These are phyloP conservation scores for Cacoxenus indagator DNA, from an alignment of 2,888 invertebrate genomes.

Conservation along the genomic window DNA sequence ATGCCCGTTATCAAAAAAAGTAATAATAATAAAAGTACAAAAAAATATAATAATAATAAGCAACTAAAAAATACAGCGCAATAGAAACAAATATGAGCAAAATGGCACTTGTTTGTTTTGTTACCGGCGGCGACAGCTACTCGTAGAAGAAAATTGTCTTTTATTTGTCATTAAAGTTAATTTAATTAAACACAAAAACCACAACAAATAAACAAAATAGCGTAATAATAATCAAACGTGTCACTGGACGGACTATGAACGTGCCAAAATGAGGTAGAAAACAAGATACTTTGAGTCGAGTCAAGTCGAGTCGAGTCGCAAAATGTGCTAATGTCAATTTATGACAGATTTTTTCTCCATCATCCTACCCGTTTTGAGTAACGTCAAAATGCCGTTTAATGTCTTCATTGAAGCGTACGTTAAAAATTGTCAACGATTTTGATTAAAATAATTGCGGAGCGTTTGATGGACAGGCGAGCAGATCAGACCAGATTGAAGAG, in stretches of 20 bases:
- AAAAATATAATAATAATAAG: too few species aligned
- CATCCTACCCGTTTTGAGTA: background rate
- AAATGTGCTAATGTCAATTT: background rate
- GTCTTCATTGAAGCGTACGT: conserved; percentile 56
- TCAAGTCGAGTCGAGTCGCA: too few species aligned
- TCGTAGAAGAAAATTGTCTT: conserved; percentile 21
- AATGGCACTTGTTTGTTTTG: conserved; percentile 59
- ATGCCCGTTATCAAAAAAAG: too few species aligned
- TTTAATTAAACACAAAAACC: conserved; percentile 51
- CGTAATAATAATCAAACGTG: background rate
- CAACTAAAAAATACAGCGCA: too few species aligned
- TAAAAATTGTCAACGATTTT: conserved; percentile 59
- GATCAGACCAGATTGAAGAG: conserved; percentile 2
- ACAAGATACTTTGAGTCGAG: too few species aligned
- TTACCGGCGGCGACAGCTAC: background rate
- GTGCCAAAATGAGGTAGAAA: conserved; percentile 21
- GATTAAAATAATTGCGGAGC: conserved; percentile 64
- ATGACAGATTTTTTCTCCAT: conserved; percentile 3
- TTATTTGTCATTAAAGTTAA: conserved; percentile 56
- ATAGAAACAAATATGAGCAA: conserved; percentile 31
- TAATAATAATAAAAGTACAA: too few species aligned
- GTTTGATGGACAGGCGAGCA: background rate
- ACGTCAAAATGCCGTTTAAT: conserved; percentile 36
- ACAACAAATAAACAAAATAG: conserved; percentile 1
- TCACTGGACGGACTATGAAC: conserved; percentile 21